Conservation (phyloP, 2,888 invertebrate species). For the Limnephilus rhombicus region DNA sequence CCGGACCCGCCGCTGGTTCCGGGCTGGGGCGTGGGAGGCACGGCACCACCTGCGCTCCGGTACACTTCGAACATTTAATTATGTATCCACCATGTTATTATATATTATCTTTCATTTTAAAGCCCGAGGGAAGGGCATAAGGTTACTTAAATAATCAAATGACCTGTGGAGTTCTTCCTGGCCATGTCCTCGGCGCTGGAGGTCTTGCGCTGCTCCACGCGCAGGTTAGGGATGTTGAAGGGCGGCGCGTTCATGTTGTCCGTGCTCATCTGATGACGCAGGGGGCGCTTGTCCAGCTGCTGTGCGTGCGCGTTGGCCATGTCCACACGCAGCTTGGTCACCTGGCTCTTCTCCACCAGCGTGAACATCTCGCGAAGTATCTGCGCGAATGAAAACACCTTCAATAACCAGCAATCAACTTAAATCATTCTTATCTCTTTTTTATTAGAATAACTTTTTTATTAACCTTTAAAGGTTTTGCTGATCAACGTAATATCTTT, state of each 20-base stretch:
- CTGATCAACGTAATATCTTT: too few species aligned
- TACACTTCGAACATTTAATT: not conserved
- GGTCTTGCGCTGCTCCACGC: constrained; percentile 92
- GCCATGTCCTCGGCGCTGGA: constrained; percentile 95
- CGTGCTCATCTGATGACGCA: constrained; percentile 90
- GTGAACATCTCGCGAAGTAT: constrained; percentile 96
- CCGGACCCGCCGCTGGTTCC: constrained; percentile 74
- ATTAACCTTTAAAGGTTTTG: too few species aligned
- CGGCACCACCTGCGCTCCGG: constrained; percentile 39
- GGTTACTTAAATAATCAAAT: constrained; percentile 62
- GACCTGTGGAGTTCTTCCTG: constrained; percentile 89
- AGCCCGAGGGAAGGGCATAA: not conserved
- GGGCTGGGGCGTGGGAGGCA: not conserved
- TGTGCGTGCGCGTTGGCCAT: constrained; percentile 75
- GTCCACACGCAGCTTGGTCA: constrained; percentile 92
- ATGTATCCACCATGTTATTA: too few species aligned
- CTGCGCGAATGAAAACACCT: constrained; percentile 69
- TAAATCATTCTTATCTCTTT: too few species aligned
- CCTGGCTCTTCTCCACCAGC: constrained; percentile 91
- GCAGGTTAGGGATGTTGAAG: constrained; percentile 92
- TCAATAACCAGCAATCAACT: too few species aligned
- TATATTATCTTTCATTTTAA: too few species aligned
- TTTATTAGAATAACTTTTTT: too few species aligned
- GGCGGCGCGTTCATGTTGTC: constrained; percentile 91
- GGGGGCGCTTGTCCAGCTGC: constrained; percentile 83